Evolutionary conservation across 1,140 invertebrate species (phyloP), one percentile per base, ranked within the genome.

Genomic region (Elymnias hypermnestra): DNA sequence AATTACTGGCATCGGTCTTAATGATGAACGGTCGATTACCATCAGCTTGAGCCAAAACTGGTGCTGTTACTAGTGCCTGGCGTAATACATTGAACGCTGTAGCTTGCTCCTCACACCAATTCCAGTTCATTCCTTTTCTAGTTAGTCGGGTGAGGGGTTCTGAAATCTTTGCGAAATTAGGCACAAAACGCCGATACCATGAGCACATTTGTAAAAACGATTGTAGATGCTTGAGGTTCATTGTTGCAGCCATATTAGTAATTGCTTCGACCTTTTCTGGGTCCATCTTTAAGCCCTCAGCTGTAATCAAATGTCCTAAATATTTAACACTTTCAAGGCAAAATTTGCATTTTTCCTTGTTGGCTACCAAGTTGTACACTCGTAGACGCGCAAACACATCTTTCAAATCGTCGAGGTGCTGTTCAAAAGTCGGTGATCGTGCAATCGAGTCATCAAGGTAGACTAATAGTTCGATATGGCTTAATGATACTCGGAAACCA

Each of bases 361-460:
- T 63, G 1, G 18, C 48, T 25, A 7, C 37, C 0, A 57, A 15
- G 9, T 62, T 63, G 12, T 31, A 55, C 17, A 55, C 44, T 9
- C 8, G 14, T 1, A 66, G 8, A 2, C 15, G 29, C 2, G 10
- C 5, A 28, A 61, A 56, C 0, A 61, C 41, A 1, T 61, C 19
- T 12, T 28, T 5, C 3, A 64, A 12, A 17, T 68, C 62, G 5
- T 26, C 1, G 2, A 60, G 6, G 9, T 69, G 61, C 4, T 35
- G 1, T 2, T 53, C 10, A 37, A 58, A 60, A 1, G 42, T 41
- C 2, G 36, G 0, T 0, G 61, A 68, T 0, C 48, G 2, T 2
- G 60, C 6, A 1, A 64, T 60, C 0, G 64, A 1, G n/a, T 68
- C 58, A 38, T 68, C n/a, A n/a, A n/a, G n/a, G 61, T 0, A 64